Evolutionary conservation across 2,797 vertebrate genomes (phyloP).

Genomic region (Liasis olivaceus): DNA sequence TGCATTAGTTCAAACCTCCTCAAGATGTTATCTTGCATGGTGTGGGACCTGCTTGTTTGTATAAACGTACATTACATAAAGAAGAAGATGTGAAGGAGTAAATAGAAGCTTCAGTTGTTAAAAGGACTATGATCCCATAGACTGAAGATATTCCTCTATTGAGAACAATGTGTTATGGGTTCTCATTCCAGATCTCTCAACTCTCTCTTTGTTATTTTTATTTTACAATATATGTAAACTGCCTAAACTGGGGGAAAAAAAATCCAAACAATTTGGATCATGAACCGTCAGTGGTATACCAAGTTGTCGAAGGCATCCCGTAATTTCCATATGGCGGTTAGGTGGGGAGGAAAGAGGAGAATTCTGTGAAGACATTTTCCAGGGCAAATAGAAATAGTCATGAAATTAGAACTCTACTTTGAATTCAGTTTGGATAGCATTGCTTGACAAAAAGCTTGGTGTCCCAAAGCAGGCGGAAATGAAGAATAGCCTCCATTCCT

Average conservation of each 20-base stretch:
- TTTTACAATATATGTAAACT: too few relatives aligned
- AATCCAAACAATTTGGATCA: neutral
- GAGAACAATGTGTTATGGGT: neutral
- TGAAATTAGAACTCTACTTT: neutral
- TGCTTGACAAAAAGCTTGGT: neutral
- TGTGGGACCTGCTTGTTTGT: neutral
- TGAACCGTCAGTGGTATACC: neutral
- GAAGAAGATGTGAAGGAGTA: neutral
- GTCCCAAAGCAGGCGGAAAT: neutral
- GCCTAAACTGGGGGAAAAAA: too few relatives aligned
- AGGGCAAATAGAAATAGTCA: neutral
- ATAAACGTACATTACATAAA: neutral
- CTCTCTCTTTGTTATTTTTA: too few relatives aligned
- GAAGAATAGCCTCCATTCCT: neutral
- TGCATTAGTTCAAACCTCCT: neutral
- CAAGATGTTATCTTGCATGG: neutral
- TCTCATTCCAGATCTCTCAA: neutral
- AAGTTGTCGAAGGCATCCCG: neutral
- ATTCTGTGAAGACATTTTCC: neutral
- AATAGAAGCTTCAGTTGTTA: neutral
- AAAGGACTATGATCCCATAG: neutral
- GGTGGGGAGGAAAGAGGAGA: neutral
- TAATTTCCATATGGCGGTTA: too few relatives aligned
- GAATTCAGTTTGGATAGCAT: neutral
- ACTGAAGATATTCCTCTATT: neutral